Conservation (phyloP, 2,113 vertebrate genomes). For the Drymodes brunneopygia region DNA sequence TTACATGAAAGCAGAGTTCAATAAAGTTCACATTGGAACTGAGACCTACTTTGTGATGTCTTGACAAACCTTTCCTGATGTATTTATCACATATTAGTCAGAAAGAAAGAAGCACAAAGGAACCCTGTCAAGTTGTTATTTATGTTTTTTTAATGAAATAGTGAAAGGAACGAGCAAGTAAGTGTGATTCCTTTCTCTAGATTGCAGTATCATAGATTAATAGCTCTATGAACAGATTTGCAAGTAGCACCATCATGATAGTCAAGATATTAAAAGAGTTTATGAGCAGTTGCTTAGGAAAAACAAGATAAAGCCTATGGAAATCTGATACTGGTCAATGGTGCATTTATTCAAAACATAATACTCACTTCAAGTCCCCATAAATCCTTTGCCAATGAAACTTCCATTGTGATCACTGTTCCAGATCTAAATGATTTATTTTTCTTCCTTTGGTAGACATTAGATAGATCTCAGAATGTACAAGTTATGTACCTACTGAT, state of each 20-base stretch:
- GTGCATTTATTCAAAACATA: constrained; percentile 66
- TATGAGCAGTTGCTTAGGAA: constrained; percentile 69
- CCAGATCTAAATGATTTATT: constrained; percentile 68
- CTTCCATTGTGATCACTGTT: constrained; percentile 71
- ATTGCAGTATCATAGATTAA: constrained; percentile 58
- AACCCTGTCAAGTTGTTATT: background rate
- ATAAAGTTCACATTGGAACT: background rate
- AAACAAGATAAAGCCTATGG: constrained; percentile 67
- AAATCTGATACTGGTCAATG: constrained; percentile 71
- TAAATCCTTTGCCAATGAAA: constrained; percentile 70
- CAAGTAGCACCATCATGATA: constrained; percentile 59
- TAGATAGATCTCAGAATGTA: constrained; percentile 52
- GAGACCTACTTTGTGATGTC: background rate
- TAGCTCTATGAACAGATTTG: constrained; percentile 59
- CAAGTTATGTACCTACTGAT: constrained; percentile 21
- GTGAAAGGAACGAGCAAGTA: constrained; percentile 10
- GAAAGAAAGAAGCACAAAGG: constrained; percentile 18
- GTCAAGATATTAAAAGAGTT: constrained; percentile 63
- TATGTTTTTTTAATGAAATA: constrained; percentile 12
- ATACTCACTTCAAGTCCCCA: constrained; percentile 49
- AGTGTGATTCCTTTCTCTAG: constrained; percentile 50
- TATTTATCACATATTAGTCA: background rate
- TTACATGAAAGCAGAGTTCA: background rate
- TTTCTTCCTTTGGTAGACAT: constrained; percentile 25
- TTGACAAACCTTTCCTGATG: constrained; percentile 1